These are phyloP conservation scores for Ammodytes marinus DNA, from an alignment of 2,113 vertebrate species.

Conservation along the genomic window DNA sequence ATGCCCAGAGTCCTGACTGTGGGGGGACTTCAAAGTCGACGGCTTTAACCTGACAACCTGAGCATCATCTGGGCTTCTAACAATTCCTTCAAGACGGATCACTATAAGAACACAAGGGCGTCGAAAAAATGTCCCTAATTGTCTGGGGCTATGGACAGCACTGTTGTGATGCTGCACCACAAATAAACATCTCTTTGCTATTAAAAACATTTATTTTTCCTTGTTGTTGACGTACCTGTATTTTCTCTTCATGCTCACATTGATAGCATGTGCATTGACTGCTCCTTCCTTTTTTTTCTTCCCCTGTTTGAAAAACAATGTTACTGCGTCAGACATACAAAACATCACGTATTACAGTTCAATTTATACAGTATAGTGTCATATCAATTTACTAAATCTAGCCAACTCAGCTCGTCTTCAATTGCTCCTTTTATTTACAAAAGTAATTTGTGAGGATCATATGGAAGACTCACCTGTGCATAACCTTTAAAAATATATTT, in stretches of 20 bases:
- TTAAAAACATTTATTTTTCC: neutral
- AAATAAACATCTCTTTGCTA: neutral
- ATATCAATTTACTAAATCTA: neutral
- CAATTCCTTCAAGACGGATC: neutral
- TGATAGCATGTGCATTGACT: conserved; percentile 92
- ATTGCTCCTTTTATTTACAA: neutral
- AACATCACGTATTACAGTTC: neutral
- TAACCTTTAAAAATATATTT: too few species aligned
- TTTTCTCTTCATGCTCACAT: conserved; percentile 96
- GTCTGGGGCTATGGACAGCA: neutral
- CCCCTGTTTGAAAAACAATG: conserved; percentile 85
- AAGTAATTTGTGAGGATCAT: neutral
- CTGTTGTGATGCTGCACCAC: neutral
- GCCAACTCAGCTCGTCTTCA: neutral
- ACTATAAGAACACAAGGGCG: neutral
- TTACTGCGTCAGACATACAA: neutral
- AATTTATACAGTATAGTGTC: neutral
- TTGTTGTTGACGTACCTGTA: conserved; percentile 88
- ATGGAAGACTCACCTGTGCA: neutral
- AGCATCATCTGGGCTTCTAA: neutral
- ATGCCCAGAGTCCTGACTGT: conserved; percentile 27
- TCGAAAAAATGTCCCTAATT: neutral
- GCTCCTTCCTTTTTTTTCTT: conserved; percentile 92
- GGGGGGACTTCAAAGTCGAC: conserved; percentile 40
- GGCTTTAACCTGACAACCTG: conserved; percentile 15